A percentile compares a stretch with the other conserved stretches of the same genome.
Conservation (phyloP, 2,888 invertebrate genomes). For the Diaperis boleti region DNA sequence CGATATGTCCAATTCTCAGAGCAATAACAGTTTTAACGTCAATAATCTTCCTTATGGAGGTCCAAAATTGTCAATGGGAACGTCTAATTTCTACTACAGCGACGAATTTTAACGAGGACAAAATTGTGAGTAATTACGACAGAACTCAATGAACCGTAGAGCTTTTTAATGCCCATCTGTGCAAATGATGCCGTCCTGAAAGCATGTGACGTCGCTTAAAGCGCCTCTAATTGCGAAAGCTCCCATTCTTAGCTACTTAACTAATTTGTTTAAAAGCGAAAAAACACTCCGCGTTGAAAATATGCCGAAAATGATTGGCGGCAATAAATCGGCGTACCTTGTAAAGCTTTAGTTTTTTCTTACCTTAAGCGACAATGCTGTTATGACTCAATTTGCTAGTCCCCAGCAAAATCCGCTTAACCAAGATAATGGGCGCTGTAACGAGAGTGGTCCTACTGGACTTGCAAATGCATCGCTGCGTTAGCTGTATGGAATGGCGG, state of each 20-base stretch:
- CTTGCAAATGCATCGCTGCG: conserved; percentile 32
- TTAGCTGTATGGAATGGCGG: conserved; percentile 9
- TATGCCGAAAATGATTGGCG: conserved; percentile 14
- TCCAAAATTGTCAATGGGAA: conserved; percentile 20
- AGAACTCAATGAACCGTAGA: conserved; percentile 21
- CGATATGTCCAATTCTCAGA: too few relatives aligned
- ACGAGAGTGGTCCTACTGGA: conserved; percentile 15
- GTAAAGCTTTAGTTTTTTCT: conserved; percentile 8
- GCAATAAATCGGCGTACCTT: conserved; percentile 20
- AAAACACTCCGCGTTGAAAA: conserved; percentile 18
- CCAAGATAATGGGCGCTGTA: conserved; percentile 13
- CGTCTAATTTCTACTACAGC: conserved; percentile 28
- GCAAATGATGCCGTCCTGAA: conserved; percentile 20
- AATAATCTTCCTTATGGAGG: too few relatives aligned
- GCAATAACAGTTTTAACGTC: too few relatives aligned
- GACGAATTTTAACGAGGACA: conserved; percentile 38
- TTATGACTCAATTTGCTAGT: conserved; percentile 27
- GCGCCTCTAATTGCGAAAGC: conserved; percentile 24
- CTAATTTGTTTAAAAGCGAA: conserved; percentile 30
- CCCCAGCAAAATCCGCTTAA: conserved; percentile 1
- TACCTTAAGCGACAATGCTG: conserved; percentile 13
- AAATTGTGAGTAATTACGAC: conserved; percentile 29
- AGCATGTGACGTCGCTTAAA: conserved; percentile 21
- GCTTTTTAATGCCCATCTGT: conserved; percentile 30
- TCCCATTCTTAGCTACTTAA: conserved; percentile 25